Evolutionary conservation across 2,888 invertebrate species (phyloP), one percentile per base, ranked within the genome.

Genomic region (Lithosia quadra): DNA sequence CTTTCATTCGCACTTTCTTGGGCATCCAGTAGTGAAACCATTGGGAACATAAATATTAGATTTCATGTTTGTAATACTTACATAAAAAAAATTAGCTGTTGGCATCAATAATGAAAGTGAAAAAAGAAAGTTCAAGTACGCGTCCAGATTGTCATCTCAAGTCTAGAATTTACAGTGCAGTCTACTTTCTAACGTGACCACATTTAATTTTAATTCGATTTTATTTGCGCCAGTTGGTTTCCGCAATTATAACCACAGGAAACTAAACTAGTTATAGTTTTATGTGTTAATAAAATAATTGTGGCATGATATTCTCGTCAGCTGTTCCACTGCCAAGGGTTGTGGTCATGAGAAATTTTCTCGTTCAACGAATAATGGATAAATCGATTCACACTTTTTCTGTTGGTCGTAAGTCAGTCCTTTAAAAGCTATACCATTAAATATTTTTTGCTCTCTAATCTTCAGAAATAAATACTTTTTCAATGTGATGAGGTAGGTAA

Each of bases 151-250:
- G n/a, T 11, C 53, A 49, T 24, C n/a, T 34, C 18, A 8, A 58
- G 49, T 57, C 53, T 49, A 33, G 57, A 58, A 43, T 57, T 21
- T 2, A 24, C 24, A 56, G 36, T 57, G 57, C 56, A 62, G n/a
- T 63, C 60, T 34, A 56, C 68, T 80, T 77, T 71, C 67, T 77
- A 65, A 60, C 68, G 24, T 34, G n/a, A 59, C 39, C 39, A 10
- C 22, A 13, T n/a, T n/a, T 36, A n/a, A 56, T n/a, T 62, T 59
- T 2, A 59, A 58, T n/a, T 56, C 24, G 33, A 9, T 34, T 34
- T 53, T 68, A 71, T 69, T 73, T 63, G 67, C 24, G n/a, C n/a
- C n/a, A 64, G 33, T 62, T n/a, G 60, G 67, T 61, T 67, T 61
- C 39, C 18, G 64, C 65, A 62, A 72, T 67, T 62, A 71, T 63